Evolutionary conservation across 2,113 vertebrate species (phyloP).

Genomic region (Cavia aperea): DNA sequence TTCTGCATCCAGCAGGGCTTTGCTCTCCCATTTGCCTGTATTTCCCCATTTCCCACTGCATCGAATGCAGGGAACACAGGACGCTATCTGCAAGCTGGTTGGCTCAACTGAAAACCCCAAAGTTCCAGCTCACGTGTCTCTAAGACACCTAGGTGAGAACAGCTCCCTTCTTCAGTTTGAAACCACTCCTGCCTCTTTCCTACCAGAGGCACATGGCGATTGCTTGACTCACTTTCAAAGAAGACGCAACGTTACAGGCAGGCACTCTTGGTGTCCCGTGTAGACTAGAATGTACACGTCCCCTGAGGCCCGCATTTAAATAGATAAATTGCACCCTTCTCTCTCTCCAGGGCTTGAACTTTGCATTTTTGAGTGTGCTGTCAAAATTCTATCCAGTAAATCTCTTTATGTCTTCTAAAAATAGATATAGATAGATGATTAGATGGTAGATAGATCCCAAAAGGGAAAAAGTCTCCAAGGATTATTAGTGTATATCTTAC

Average conservation of each 20-base stretch:
- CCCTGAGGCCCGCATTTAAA: neutral
- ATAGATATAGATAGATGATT: neutral
- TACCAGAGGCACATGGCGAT: accelerated
- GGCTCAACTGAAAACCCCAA: neutral
- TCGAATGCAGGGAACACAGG: neutral
- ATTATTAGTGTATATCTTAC: neutral
- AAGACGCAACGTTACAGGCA: neutral
- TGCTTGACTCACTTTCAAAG: neutral
- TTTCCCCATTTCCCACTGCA: neutral
- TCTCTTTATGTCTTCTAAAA: neutral
- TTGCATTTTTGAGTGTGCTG: neutral
- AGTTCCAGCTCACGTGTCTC: neutral
- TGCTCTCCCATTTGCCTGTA: neutral
- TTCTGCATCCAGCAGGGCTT: accelerated
- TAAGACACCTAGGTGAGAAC: neutral
- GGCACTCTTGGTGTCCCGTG: accelerated
- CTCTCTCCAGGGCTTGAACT: neutral
- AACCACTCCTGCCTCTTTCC: neutral
- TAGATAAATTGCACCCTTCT: neutral
- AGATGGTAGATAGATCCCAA: neutral
- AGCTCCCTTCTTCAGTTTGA: neutral
- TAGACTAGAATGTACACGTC: neutral
- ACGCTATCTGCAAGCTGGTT: neutral
- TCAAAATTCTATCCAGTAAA: neutral
- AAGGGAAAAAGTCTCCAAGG: neutral